A percentile compares a stretch with the other conserved stretches of the same genome.
phyloP scores from a whole-genome alignment of 2,113 vertebrate genomes.

The Alouatta palliata region DNA sequence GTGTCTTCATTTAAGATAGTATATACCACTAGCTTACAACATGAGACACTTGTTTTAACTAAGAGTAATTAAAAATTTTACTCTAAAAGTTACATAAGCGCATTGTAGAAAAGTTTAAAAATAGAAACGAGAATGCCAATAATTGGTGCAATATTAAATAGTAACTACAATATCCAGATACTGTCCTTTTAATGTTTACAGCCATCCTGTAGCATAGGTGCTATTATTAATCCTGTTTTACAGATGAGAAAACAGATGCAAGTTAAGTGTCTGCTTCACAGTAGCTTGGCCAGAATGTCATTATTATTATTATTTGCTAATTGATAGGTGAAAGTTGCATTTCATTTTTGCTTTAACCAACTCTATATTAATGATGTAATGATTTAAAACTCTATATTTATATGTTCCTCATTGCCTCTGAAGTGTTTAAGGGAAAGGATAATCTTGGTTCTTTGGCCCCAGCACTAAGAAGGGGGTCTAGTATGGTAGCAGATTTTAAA shows the following conservation, averaged over 20 bases:
- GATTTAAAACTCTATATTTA: not conserved
- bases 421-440: not conserved
- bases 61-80: not conserved
- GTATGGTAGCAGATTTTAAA: not conserved
- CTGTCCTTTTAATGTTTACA: not conserved
- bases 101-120: not conserved
- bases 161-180: not conserved
- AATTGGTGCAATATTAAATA: not conserved
- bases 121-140: not conserved
- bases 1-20: not conserved
- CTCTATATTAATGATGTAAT: not conserved
- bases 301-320: not conserved
- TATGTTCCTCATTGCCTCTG: not conserved
- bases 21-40: not conserved
- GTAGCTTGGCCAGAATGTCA: not conserved
- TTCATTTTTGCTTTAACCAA: not conserved
- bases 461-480: not conserved
- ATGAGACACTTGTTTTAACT: not conserved
- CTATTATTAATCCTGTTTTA: not conserved
- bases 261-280: not conserved
- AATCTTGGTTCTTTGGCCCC: not conserved
- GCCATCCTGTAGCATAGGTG: not conserved
- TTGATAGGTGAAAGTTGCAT: not conserved
- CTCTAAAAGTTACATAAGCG: not conserved
- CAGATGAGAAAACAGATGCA: not conserved